Conservation (phyloP, 2,113 vertebrate species). For the Brevimyrus niger region DNA sequence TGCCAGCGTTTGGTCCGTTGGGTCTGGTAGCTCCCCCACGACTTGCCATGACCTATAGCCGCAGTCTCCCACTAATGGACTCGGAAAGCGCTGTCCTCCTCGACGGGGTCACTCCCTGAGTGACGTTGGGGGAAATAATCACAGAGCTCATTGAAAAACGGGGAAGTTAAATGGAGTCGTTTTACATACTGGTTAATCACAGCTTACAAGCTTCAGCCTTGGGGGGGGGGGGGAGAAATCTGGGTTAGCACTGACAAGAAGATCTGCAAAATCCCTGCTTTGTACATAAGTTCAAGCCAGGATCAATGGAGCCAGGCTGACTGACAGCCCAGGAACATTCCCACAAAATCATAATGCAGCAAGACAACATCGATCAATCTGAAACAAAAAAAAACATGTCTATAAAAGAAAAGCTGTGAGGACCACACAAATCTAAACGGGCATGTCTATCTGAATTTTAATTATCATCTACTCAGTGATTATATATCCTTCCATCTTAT, state of each 20-base stretch:
- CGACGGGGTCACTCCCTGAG: neutral
- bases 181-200: neutral
- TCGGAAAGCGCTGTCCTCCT: slow-evolving; percentile 4
- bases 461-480: neutral
- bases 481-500: neutral
- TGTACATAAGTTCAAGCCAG: neutral
- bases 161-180: neutral
- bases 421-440: neutral
- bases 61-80: slow-evolving; percentile 57
- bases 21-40: slow-evolving; percentile 86
- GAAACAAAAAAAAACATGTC: neutral
- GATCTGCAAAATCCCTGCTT: neutral
- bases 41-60: slow-evolving; percentile 85
- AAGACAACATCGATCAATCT: neutral
- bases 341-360: neutral
- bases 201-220: neutral
- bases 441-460: neutral
- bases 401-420: neutral
- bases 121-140: neutral
- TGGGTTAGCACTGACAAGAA: neutral
- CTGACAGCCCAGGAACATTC: neutral
- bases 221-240: neutral
- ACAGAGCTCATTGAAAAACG: neutral
- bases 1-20: slow-evolving; percentile 79
- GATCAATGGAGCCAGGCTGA: neutral